Evolutionary conservation across 1,140 invertebrate genomes (phyloP).

Genomic region (Oryzaephilus surinamensis): DNA sequence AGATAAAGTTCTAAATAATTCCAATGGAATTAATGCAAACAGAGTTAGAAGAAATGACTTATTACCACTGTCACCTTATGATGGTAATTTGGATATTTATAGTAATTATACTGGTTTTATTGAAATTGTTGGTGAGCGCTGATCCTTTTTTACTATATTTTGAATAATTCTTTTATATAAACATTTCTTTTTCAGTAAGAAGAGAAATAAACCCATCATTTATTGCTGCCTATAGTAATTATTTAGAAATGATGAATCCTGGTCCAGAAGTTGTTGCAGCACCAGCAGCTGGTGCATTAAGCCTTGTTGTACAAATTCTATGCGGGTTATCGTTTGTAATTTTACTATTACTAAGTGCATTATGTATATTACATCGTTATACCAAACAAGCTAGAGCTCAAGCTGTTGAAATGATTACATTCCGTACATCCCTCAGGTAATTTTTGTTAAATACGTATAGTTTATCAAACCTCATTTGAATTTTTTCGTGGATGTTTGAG

Average conservation of each 20-base stretch:
- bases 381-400: slow-evolving; percentile 59
- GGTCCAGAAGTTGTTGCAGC: slow-evolving; percentile 37
- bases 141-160: too few relatives aligned
- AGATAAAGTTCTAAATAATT: slow-evolving; percentile 17
- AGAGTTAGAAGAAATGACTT: slow-evolving; percentile 23
- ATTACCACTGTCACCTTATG: slow-evolving; percentile 38
- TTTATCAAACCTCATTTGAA: too few relatives aligned
- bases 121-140: slow-evolving; percentile 67
- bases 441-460: slow-evolving; percentile 17
- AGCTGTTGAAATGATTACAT: slow-evolving; percentile 65
- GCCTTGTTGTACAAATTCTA: slow-evolving; percentile 40
- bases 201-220: slow-evolving; percentile 17
- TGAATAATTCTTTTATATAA: slow-evolving; percentile 3
- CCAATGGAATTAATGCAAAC: slow-evolving; percentile 19
- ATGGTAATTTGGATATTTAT: slow-evolving; percentile 61
- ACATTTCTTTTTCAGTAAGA: slow-evolving; percentile 16
- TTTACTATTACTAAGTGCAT: slow-evolving; percentile 49
- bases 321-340: slow-evolving; percentile 55
- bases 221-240: slow-evolving; percentile 45
- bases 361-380: slow-evolving; percentile 63
- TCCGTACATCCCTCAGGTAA: slow-evolving; percentile 57
- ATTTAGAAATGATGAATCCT: slow-evolving; percentile 44
- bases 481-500: too few relatives aligned
- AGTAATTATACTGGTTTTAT: slow-evolving; percentile 76
- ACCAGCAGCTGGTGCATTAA: slow-evolving; percentile 29